Evolutionary conservation across 2,797 vertebrate genomes (phyloP), one percentile per base, ranked within the genome.

Genomic region (Amphiprion clarkii): DNA sequence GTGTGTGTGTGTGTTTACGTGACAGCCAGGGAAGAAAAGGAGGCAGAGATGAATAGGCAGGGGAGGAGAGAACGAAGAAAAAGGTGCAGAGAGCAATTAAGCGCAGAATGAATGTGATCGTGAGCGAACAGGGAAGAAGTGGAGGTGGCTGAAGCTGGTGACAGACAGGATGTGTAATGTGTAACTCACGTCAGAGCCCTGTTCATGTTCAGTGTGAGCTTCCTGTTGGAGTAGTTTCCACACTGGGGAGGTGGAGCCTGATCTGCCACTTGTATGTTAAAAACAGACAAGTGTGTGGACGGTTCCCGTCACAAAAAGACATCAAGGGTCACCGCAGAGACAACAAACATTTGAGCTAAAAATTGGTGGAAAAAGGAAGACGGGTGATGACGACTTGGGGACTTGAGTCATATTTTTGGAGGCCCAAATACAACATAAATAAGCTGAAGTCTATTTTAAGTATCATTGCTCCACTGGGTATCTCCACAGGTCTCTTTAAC

Each of bases 181-280:
- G 64, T 52, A 56, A 51, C 58, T 82, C 74, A 88, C 63, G 65
- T 91, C 85, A 90, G 82, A 78, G 62, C 40, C 16, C 36, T 4
- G 63, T 61, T 71, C 39, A 44, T 86, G 84, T 83, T 85, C 72
- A 67, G 64, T 85, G 84, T 87, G 83, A 83, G 75, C 83, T 87
- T 92, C 82, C 90, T 89, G 85, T 75, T 74, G 21, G 62, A 85
- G 76, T 52, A 48, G 76, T 88, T 89, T 89, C 85, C 81, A 83
- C 82, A 72, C 59, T 31, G 13, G 3, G 23, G 11, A 36, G 68
- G 65, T 2, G 57, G 60, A 68, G 64, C 10, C 52, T 63, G 39
- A 76, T 77, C 65, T 64, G 63, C 53, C 61, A 77, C 61, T 78
- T 52, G 67, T 71, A 74, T 75, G 65, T 79, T 65, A 71, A 73